phyloP scores from a whole-genome alignment of 2,797 vertebrate species.

The Phrynocephalus vlangalii region DNA sequence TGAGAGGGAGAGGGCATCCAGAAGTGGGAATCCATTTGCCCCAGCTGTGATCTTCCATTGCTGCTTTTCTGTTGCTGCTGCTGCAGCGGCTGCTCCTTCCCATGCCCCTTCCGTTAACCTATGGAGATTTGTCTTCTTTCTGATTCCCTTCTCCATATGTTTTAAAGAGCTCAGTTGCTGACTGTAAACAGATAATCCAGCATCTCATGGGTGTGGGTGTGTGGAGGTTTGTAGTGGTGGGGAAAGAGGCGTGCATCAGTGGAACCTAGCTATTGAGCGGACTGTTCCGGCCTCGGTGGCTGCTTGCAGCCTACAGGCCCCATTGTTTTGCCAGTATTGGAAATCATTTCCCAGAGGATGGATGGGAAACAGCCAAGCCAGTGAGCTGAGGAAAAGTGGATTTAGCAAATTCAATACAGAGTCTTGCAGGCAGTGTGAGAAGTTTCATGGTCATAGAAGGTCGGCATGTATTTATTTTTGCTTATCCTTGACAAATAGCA shows the following conservation, averaged over 20 bases:
- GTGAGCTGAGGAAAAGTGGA: slow-evolving; percentile 46
- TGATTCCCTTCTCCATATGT: slow-evolving; percentile 29
- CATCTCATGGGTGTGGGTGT: slow-evolving; percentile 16
- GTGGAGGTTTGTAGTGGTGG: neutral
- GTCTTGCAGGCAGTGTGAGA: slow-evolving; percentile 54
- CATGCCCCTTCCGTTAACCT: slow-evolving; percentile 25
- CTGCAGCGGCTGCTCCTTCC: slow-evolving; percentile 2
- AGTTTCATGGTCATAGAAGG: slow-evolving; percentile 50
- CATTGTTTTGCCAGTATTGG: slow-evolving; percentile 60
- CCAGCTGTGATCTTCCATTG: slow-evolving; percentile 32
- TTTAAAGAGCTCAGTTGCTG: slow-evolving; percentile 36
- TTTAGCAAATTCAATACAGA: slow-evolving; percentile 57
- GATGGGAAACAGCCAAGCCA: slow-evolving; percentile 56
- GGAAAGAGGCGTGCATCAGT: slow-evolving; percentile 23
- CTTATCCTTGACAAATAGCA: neutral
- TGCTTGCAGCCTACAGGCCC: slow-evolving; percentile 44
- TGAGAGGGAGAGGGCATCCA: slow-evolving; percentile 7
- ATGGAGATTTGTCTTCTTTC: slow-evolving; percentile 43
- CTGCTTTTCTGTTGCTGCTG: neutral
- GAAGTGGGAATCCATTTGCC: slow-evolving; percentile 22
- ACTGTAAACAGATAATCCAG: slow-evolving; percentile 46
- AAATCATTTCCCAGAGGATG: slow-evolving; percentile 66
- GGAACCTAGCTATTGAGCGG: slow-evolving; percentile 56
- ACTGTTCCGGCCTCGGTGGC: slow-evolving; percentile 42
- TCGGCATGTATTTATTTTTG: neutral